phyloP scores from a whole-genome alignment of 2,797 vertebrate genomes.

The Euthynnus affinis region DNA sequence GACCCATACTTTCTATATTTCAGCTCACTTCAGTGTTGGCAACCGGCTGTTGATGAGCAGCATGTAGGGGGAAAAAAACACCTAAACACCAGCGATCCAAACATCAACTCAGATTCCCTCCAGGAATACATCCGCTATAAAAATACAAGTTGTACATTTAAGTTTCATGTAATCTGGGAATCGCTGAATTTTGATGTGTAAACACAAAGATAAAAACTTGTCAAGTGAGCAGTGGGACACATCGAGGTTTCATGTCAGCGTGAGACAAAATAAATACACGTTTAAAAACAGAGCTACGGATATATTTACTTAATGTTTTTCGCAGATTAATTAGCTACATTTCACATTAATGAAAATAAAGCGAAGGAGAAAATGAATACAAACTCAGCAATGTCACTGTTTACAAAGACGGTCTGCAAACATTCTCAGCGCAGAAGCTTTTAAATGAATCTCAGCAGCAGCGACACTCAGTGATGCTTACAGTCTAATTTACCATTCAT shows the following conservation, averaged over 20 bases:
- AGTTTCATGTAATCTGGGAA: neutral
- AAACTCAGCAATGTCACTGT: neutral
- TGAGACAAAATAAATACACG: neutral
- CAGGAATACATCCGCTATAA: slow-evolving; percentile 6
- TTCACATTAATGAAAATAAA: neutral
- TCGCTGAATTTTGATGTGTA: neutral
- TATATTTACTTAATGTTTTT: neutral
- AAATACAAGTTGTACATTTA: slow-evolving; percentile 5
- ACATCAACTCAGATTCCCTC: slow-evolving; percentile 7
- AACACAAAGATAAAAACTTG: neutral
- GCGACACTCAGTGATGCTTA: neutral
- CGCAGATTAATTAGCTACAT: neutral
- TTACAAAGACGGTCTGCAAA: neutral
- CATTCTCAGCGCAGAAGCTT: neutral
- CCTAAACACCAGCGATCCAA: slow-evolving; percentile 13
- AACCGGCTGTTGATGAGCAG: slow-evolving; percentile 23
- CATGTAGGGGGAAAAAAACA: neutral
- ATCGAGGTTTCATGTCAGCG: neutral
- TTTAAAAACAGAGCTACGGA: neutral
- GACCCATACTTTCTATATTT: slow-evolving; percentile 7
- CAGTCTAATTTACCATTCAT: neutral
- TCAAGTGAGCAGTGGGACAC: neutral
- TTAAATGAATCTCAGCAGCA: neutral
- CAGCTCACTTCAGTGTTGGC: slow-evolving; percentile 25
- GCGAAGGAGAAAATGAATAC: neutral